Conservation (phyloP, 2,888 invertebrate genomes). For the Chymomyza procnemis region DNA sequence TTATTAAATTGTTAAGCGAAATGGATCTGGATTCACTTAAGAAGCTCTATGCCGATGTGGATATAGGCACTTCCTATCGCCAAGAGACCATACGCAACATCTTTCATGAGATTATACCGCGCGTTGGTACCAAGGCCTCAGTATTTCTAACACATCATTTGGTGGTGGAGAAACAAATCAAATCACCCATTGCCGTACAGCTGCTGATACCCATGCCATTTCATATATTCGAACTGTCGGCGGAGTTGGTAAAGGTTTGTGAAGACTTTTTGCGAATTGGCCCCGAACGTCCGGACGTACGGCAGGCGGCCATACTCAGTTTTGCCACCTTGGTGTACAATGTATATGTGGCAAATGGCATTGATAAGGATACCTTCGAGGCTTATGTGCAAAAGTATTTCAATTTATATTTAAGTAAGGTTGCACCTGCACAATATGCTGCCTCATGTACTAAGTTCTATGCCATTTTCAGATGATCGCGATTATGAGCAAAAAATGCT, state of each 20-base stretch:
- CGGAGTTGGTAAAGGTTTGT: slow-evolving; percentile 80
- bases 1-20: slow-evolving; percentile 76
- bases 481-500: slow-evolving; percentile 85
- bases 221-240: slow-evolving; percentile 82
- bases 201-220: slow-evolving; percentile 85
- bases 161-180: slow-evolving; percentile 82
- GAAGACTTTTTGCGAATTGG: slow-evolving; percentile 79
- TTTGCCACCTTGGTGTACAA: slow-evolving; percentile 85
- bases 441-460: background rate
- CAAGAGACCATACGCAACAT: slow-evolving; percentile 87
- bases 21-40: slow-evolving; percentile 77
- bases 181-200: slow-evolving; percentile 83
- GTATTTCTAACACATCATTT: slow-evolving; percentile 84
- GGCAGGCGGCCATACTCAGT: slow-evolving; percentile 84
- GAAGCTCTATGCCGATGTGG: slow-evolving; percentile 81
- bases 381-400: slow-evolving; percentile 86
- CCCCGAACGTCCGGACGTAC: slow-evolving; percentile 80
- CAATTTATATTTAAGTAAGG: slow-evolving; percentile 84
- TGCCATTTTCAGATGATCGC: slow-evolving; percentile 80
- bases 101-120: slow-evolving; percentile 85
- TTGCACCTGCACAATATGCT: background rate
- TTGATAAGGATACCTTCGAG: slow-evolving; percentile 83
- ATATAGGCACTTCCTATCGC: slow-evolving; percentile 85
- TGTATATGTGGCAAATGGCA: slow-evolving; percentile 80
- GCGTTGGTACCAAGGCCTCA: slow-evolving; percentile 84